Evolutionary conservation across 53 echinoderm and acorn worm genomes (phyloP).

Genomic region (Paracentrotus lividus): DNA sequence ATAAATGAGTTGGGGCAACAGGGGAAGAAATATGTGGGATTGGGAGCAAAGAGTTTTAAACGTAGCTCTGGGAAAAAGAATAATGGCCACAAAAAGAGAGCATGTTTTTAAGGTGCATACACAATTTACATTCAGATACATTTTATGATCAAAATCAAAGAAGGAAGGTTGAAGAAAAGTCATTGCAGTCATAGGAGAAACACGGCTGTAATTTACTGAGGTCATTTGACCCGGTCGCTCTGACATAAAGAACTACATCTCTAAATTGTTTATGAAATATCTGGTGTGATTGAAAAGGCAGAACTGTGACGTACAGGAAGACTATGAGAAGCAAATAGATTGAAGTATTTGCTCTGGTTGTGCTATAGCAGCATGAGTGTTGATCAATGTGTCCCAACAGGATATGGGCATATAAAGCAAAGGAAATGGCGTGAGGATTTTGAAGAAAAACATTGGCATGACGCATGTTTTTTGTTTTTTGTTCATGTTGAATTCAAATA

Average conservation of each 20-base stretch:
- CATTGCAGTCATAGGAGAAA: neutral
- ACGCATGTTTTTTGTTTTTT: neutral
- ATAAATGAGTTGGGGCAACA: too few species aligned
- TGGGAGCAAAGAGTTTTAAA: too few species aligned
- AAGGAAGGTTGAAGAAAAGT: neutral
- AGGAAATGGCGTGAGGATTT: neutral
- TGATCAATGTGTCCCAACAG: slow-evolving; percentile 32
- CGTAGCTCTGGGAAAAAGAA: too few species aligned
- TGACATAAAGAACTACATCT: neutral
- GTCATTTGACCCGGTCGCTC: slow-evolving; percentile 22
- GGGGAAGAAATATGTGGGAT: too few species aligned
- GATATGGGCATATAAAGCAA: neutral
- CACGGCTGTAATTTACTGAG: slow-evolving; percentile 31
- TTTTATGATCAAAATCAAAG: too few species aligned
- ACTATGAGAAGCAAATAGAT: slow-evolving; percentile 28
- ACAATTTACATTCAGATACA: too few species aligned
- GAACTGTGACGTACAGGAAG: slow-evolving; percentile 53
- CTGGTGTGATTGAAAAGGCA: slow-evolving; percentile 29
- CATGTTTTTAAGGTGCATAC: too few species aligned
- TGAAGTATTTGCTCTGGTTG: neutral
- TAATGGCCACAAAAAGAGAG: too few species aligned
- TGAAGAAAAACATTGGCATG: neutral
- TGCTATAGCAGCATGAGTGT: neutral
- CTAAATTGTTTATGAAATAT: slow-evolving; percentile 39
- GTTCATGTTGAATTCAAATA: neutral